These are phyloP conservation scores for Meghimatium bilineatum DNA, from an alignment of 2,888 invertebrate species.

Conservation along the genomic window DNA sequence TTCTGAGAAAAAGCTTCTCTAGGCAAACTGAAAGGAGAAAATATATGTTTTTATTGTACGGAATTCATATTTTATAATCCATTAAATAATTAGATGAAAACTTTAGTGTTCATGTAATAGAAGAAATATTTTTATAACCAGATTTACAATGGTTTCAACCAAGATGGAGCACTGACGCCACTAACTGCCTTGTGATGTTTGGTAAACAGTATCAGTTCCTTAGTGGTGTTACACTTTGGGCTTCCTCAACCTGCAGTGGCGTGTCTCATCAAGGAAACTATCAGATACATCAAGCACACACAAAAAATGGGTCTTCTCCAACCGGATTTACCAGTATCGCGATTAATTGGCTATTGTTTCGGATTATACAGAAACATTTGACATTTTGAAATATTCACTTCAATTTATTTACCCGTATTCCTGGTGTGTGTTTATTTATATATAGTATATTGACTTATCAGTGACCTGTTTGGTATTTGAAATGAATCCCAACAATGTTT, in stretches of 20 bases:
- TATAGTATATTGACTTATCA: no score
- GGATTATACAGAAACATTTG: not conserved
- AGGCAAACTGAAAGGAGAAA: no score
- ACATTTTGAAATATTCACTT: not conserved
- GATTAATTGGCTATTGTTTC: not conserved
- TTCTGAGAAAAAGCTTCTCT: no score
- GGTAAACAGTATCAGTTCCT: not conserved
- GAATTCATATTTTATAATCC: no score
- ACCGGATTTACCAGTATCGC: not conserved
- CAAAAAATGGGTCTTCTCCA: not conserved
- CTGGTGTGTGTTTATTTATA: no score
- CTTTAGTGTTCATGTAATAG: no score
- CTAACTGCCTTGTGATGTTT: not conserved
- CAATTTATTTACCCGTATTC: no score
- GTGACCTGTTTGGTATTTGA: no score
- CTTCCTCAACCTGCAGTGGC: not conserved
- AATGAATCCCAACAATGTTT: no score
- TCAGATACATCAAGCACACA: not conserved
- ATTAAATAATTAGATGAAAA: no score
- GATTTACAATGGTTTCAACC: not conserved
- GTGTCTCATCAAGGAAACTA: not conserved
- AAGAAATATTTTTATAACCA: no score
- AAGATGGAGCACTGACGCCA: not conserved
- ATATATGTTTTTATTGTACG: no score
- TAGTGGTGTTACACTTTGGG: not conserved